Conservation (phyloP, 2,113 vertebrate genomes). For the Paramormyrops kingsleyae region DNA sequence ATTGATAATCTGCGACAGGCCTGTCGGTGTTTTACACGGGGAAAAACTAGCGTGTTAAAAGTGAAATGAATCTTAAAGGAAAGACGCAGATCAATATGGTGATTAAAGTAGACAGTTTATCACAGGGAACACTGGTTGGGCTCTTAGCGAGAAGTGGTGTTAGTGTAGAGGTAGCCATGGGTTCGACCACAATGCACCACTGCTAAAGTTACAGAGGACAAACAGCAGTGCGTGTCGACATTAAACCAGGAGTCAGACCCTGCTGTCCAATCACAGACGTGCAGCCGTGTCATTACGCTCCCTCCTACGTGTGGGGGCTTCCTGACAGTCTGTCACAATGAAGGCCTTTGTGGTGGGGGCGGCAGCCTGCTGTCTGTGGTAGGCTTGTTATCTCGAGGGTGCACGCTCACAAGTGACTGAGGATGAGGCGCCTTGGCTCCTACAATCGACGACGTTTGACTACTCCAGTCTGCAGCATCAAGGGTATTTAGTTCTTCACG, state of each 20-base stretch:
- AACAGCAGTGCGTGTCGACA: background rate
- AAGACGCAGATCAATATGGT: background rate
- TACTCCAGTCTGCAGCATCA: background rate
- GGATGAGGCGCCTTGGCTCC: too few relatives aligned
- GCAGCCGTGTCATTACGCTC: background rate
- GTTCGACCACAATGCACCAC: background rate
- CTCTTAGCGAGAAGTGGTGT: background rate
- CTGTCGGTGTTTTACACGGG: background rate
- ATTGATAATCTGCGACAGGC: background rate
- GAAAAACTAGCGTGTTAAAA: background rate
- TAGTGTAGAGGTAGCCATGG: background rate
- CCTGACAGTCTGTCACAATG: background rate
- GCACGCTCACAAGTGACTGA: background rate
- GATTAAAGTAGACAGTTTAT: background rate
- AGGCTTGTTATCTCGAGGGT: conserved; percentile 16
- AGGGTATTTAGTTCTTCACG: background rate
- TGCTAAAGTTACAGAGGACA: background rate
- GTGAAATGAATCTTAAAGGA: background rate
- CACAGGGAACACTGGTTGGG: background rate
- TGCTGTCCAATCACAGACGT: background rate
- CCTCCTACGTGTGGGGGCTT: background rate
- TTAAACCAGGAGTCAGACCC: background rate
- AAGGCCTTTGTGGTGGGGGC: conserved; percentile 21
- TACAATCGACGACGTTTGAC: background rate
- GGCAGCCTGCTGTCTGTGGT: conserved; percentile 18